phyloP scores from a whole-genome alignment of 2,797 vertebrate species.

The Trematomus bernacchii region DNA sequence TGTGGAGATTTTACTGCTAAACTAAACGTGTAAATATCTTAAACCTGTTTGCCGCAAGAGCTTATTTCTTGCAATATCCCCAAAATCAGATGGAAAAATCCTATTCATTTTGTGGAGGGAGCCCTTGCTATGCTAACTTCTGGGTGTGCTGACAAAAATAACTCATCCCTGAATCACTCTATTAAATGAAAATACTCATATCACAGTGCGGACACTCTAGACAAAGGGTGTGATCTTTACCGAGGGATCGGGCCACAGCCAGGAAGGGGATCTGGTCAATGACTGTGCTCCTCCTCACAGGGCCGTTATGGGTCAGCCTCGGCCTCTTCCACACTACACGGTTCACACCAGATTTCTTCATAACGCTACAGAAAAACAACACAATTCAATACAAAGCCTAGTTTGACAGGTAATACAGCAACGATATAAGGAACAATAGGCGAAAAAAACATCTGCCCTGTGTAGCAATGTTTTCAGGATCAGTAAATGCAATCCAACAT shows the following conservation, averaged over 20 bases:
- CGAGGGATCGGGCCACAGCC: constrained; percentile 96
- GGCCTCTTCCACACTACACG: constrained; percentile 99
- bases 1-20: no score
- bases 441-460: background rate
- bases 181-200: background rate
- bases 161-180: no score
- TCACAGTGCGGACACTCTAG: background rate
- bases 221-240: constrained; percentile 78
- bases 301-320: constrained; percentile 94
- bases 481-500: no score
- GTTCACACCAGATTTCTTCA: constrained; percentile 99
- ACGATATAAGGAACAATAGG: background rate
- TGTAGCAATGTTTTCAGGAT: background rate
- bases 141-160: no score
- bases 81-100: no score
- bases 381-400: background rate
- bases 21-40: no score
- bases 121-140: no score
- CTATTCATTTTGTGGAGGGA: no score
- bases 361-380: constrained; percentile 85
- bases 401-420: background rate
- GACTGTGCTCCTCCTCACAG: constrained; percentile 96
- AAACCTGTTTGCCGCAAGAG: no score
- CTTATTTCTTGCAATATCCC: no score
- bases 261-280: constrained; percentile 99